Evolutionary conservation across 2,113 vertebrate genomes (phyloP), one percentile per base, ranked within the genome.

Genomic region (Azemiops feae): DNA sequence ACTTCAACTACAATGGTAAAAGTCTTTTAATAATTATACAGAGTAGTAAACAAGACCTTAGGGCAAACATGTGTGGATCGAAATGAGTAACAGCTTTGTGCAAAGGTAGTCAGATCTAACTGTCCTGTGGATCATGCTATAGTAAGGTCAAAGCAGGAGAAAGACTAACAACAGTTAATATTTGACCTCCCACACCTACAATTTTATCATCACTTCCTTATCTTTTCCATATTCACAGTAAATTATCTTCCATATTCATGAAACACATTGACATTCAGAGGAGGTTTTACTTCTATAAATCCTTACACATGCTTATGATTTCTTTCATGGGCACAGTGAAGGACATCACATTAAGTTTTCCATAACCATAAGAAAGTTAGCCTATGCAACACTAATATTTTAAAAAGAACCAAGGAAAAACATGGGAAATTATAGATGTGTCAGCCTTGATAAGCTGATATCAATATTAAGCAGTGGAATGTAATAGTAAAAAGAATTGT

Each of bases 1-100:
- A 97, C 97, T 97, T 98, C 97, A 97, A 98, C 97, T 97, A 97
- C 96, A 98, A 97, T 97, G 97, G 97, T 95, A 96, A 96, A 96
- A 97, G 95, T 96, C 96, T 98, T 97, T 97, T 97, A 97, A 98
- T 98, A 97, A 98, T 97, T 97, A 97, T 97, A 97, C 94, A 97
- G 96, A 88, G 96, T 96, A 96, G 97, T 97, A 98, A 97, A 97
- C 94, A 97, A 97, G 96, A 94, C 95, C 95, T 93, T 85, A 93
- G 97, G 97, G 95, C 96, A 96, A 97, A 96, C 85, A 89, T 94
- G 92, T n/a, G 95, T 96, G 91, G 95, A 95, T 96, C 96, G 95
- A 97, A 97, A 96, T 97, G 97, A 97, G 96, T 97, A 97, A 97
- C 97, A 92, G 69, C 91, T 94, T 97, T 97, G 96, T 95, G 93